These are phyloP conservation scores for Notothenia rossii DNA, from an alignment of 2,113 vertebrate genomes.

Conservation along the genomic window DNA sequence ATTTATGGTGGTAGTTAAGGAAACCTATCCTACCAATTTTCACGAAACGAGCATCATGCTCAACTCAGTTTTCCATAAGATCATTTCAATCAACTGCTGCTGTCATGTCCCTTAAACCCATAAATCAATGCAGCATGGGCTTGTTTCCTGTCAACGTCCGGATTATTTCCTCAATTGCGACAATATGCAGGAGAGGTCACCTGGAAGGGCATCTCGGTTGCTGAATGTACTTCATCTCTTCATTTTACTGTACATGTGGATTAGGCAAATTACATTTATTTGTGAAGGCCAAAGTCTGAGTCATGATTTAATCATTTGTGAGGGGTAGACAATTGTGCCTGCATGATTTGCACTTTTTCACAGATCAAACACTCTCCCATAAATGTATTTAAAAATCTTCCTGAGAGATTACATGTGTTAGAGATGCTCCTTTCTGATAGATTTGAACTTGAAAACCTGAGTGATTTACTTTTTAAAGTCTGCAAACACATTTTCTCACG, in stretches of 20 bases:
- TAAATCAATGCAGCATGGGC: slow-evolving; percentile 10
- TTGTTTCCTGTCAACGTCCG: neutral
- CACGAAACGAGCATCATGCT: neutral
- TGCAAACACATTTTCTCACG: neutral
- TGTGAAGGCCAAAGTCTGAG: neutral
- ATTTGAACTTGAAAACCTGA: neutral
- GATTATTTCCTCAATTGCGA: neutral
- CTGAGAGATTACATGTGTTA: neutral
- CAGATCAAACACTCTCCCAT: neutral
- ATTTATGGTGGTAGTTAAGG: neutral
- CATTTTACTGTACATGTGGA: neutral
- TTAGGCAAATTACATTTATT: neutral
- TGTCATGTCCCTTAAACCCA: slow-evolving; percentile 5
- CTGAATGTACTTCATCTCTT: neutral
- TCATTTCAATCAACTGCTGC: neutral
- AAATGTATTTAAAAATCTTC: neutral
- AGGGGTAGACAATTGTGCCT: too few species aligned
- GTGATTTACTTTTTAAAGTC: neutral
- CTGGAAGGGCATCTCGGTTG: neutral
- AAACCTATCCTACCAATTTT: neutral
- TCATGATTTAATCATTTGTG: neutral
- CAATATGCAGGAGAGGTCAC: neutral
- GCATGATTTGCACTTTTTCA: neutral
- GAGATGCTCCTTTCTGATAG: neutral
- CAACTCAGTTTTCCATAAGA: neutral